phyloP scores from a whole-genome alignment of 1,140 invertebrate genomes.

The Rhyzopertha dominica region DNA sequence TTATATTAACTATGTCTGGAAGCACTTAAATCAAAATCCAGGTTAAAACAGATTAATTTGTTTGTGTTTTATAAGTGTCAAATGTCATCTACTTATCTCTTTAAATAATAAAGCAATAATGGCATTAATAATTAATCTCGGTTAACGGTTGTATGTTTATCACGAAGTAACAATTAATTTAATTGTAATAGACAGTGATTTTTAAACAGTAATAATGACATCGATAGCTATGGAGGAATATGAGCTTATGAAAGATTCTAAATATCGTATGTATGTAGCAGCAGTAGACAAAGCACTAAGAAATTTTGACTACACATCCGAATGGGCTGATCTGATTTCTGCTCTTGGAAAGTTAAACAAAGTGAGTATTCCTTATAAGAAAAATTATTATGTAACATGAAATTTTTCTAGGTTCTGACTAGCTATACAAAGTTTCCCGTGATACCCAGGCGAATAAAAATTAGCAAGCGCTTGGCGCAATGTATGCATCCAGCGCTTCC shows the following conservation, averaged over 20 bases:
- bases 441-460: slow-evolving; percentile 86
- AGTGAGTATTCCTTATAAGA: slow-evolving; percentile 50
- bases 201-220: slow-evolving; percentile 31
- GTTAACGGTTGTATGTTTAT: too few relatives aligned
- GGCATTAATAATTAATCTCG: slow-evolving; percentile 8
- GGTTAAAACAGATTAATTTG: too few relatives aligned
- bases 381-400: slow-evolving; percentile 6
- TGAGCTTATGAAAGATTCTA: slow-evolving; percentile 69
- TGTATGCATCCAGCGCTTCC: slow-evolving; percentile 93
- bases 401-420: slow-evolving; percentile 59
- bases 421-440: slow-evolving; percentile 79
- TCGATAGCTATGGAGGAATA: slow-evolving; percentile 57
- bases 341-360: slow-evolving; percentile 90
- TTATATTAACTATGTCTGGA: too few relatives aligned
- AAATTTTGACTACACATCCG: slow-evolving; percentile 89
- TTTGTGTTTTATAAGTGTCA: slow-evolving; percentile 21
- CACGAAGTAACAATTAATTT: background rate
- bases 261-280: slow-evolving; percentile 73
- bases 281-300: slow-evolving; percentile 86
- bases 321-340: slow-evolving; percentile 94
- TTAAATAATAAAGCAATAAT: too few relatives aligned
- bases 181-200: background rate
- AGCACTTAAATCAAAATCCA: too few relatives aligned
- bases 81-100: slow-evolving; percentile 17
- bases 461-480: slow-evolving; percentile 89